Evolutionary conservation across 1,140 invertebrate species (phyloP).

Genomic region (Cyrtorhinus lividipennis): DNA sequence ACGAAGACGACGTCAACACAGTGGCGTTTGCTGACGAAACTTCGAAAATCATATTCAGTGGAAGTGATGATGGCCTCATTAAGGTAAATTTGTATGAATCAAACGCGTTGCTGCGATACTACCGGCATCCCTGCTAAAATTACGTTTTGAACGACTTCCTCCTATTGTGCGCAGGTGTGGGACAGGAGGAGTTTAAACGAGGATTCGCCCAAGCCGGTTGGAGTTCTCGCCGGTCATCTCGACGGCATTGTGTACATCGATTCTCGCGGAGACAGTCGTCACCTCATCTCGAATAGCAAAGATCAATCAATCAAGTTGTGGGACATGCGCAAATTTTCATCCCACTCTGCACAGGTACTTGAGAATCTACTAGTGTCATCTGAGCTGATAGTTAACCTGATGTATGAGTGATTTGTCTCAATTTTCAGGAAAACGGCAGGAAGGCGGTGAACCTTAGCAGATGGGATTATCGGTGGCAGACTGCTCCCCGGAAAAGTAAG

Average conservation of each 20-base stretch:
- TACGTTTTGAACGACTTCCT: no score
- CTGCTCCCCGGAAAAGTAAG: slow-evolving; percentile 52
- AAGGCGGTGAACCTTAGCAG: slow-evolving; percentile 42
- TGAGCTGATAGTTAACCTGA: no score
- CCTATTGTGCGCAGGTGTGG: slow-evolving; percentile 55
- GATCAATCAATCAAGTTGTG: slow-evolving; percentile 84
- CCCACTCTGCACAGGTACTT: slow-evolving; percentile 34
- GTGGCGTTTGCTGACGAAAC: slow-evolving; percentile 64
- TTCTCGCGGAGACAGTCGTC: slow-evolving; percentile 59
- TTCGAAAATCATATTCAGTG: slow-evolving; percentile 70
- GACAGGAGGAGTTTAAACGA: slow-evolving; percentile 58
- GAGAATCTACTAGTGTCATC: no score
- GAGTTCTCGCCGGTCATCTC: slow-evolving; percentile 60
- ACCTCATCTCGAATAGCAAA: slow-evolving; percentile 74
- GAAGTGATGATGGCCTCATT: slow-evolving; percentile 65
- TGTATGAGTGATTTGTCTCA: no score
- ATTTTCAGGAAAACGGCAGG: slow-evolving; percentile 34
- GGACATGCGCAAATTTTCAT: slow-evolving; percentile 61
- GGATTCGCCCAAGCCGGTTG: slow-evolving; percentile 48
- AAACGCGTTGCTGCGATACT: no score
- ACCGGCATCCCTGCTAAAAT: no score
- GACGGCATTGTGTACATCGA: slow-evolving; percentile 70
- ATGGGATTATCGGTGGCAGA: slow-evolving; percentile 80
- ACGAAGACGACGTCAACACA: slow-evolving; percentile 68
- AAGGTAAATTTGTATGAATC: no score